phyloP scores from a whole-genome alignment of 2,888 invertebrate species.

The Lottia gigantea region DNA sequence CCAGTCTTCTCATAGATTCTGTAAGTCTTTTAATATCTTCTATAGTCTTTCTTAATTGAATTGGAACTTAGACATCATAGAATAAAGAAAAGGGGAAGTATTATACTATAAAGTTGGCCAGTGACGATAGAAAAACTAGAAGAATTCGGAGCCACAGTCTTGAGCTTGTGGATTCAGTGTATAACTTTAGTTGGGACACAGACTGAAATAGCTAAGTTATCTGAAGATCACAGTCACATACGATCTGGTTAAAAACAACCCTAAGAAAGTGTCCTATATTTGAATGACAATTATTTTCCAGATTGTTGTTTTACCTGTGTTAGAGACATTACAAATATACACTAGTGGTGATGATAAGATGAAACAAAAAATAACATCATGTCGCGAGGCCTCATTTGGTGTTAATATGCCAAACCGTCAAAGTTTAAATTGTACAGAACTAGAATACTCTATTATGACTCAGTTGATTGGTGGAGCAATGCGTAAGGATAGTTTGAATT shows the following conservation, averaged over 20 bases:
- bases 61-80: too few species aligned
- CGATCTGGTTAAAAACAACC: too few species aligned
- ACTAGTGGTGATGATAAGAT: slow-evolving; percentile 13
- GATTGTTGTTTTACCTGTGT: slow-evolving; percentile 34
- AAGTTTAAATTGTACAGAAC: slow-evolving; percentile 21
- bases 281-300: slow-evolving; percentile 1
- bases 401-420: slow-evolving; percentile 16
- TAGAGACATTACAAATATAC: slow-evolving; percentile 23
- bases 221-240: too few species aligned
- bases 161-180: too few species aligned
- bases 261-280: too few species aligned
- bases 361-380: slow-evolving; percentile 21
- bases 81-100: too few species aligned
- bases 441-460: slow-evolving; percentile 40
- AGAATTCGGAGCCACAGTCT: too few species aligned
- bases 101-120: too few species aligned
- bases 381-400: slow-evolving; percentile 18
- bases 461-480: slow-evolving; percentile 19
- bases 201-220: too few species aligned
- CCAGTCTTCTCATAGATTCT: slow-evolving; percentile 6
- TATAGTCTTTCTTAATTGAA: too few species aligned
- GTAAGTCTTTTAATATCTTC: neutral
- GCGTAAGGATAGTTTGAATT: neutral
- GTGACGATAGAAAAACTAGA: too few species aligned
- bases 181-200: too few species aligned